Evolutionary conservation across 2,797 vertebrate genomes (phyloP), one percentile per base, ranked within the genome.

Genomic region (Sebastes iracundus): DNA sequence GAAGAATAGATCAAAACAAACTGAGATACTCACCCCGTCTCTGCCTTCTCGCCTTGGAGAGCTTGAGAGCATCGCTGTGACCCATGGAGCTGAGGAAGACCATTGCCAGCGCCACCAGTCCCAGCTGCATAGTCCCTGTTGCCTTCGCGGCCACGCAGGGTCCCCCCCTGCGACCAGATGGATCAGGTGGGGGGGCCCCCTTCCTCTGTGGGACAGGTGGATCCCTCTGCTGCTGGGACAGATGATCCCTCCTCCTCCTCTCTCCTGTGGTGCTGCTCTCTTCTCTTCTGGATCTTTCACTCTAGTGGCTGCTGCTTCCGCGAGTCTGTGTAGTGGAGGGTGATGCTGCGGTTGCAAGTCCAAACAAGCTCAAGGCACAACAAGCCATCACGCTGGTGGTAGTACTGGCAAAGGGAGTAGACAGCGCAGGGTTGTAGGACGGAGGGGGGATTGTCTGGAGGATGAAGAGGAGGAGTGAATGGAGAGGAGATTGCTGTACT

Each of bases 51-150:
- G 96, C 96, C 95, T 97, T 98, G 93, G 94, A 94, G 83, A 95
- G 95, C 93, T 95, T 97, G 90, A 95, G 84, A 88, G 88, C 93
- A 84, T 96, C 94, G 52, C 95, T 87, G 84, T 97, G 95, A 96
- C 97, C 97, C 95, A 97, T 96, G 88, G 96, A 97, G 96, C 97
- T 97, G 92, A 99, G 97, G 95, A 97, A 97, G 96, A 99, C 94
- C 96, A 97, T 96, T 95, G 93, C 92, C 93, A 97, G 95, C 59
- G 68, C 94, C 95, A 98, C 93, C 95, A 98, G 95, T 97, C 97
- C 97, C 96, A 98, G 97, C 97, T 96, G 97, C 98, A 99, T 99
- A 99, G 97, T 99, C 97, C 95, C 93, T 93, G 94, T 95, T 96
- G 86, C 95, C 96, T 94, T 86, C 94, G 94, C 94, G 95, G 97